Percentiles rank a stretch among this genome's conserved stretches.
Conservation (phyloP, 2,113 vertebrate genomes). For the Lanius ludovicianus region DNA sequence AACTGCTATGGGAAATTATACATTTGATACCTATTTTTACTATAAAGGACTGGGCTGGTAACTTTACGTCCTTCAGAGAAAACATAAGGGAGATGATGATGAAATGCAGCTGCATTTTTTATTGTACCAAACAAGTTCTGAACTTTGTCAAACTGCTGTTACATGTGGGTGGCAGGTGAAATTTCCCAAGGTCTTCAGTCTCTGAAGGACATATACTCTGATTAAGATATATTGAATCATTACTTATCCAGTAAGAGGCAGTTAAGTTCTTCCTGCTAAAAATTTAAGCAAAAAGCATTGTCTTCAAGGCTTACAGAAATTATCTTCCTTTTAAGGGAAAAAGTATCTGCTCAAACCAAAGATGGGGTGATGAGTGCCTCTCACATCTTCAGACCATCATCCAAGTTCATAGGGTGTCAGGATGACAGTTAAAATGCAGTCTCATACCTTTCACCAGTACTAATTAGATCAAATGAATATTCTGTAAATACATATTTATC, state of each 20-base stretch:
- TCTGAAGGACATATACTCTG: neutral
- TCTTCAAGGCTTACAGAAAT: neutral
- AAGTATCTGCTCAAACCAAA: neutral
- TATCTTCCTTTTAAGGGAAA: neutral
- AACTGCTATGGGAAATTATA: neutral
- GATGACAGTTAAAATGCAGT: neutral
- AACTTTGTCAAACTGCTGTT: neutral
- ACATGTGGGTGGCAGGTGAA: neutral
- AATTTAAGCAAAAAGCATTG: neutral
- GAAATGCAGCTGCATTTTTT: neutral
- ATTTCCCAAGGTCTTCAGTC: neutral
- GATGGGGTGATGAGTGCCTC: neutral
- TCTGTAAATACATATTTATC: neutral
- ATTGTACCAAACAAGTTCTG: neutral
- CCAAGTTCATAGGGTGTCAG: neutral
- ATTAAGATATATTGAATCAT: constrained; percentile 41
- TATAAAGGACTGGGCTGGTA: neutral
- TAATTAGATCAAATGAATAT: neutral
- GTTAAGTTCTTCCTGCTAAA: constrained; percentile 16
- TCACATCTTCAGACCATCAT: rapidly evolving
- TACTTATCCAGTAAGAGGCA: constrained; percentile 16
- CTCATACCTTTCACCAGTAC: neutral
- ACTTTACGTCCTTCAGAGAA: neutral
- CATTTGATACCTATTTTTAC: neutral
- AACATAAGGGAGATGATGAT: neutral